These are phyloP conservation scores for Lepus townsendii DNA, from an alignment of 2,797 vertebrate species.

Conservation along the genomic window DNA sequence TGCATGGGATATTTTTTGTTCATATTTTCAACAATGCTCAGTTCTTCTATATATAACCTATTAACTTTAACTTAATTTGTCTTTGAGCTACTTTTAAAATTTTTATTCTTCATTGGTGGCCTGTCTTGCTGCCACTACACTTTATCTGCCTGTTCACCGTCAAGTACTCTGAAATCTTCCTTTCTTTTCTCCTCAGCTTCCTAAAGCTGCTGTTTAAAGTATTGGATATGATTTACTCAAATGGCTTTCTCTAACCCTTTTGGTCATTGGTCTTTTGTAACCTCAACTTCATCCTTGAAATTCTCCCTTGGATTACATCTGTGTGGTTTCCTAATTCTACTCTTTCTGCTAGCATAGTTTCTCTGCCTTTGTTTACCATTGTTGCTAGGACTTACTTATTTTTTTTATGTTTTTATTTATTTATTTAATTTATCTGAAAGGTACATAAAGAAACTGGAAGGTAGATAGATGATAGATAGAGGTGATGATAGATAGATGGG, in stretches of 20 bases:
- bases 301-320: background rate
- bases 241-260: background rate
- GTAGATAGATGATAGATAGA: too few relatives aligned
- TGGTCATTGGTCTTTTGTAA: background rate
- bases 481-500: too few relatives aligned
- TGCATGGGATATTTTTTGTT: background rate
- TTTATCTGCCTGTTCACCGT: background rate
- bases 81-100: background rate
- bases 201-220: background rate
- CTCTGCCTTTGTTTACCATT: background rate
- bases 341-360: accelerated
- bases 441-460: too few relatives aligned
- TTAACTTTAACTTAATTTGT: background rate
- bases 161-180: background rate
- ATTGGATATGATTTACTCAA: background rate
- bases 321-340: background rate
- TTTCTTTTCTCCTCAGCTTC: background rate
- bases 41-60: background rate
- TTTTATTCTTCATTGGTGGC: background rate
- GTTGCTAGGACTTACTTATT: background rate
- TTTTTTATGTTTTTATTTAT: too few relatives aligned
- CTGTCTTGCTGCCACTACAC: background rate
- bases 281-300: background rate
- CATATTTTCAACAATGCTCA: background rate
- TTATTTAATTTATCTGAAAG: too few relatives aligned